These are phyloP conservation scores for Phenacoccus solenopsis DNA, from an alignment of 1,140 invertebrate species.

Conservation along the genomic window DNA sequence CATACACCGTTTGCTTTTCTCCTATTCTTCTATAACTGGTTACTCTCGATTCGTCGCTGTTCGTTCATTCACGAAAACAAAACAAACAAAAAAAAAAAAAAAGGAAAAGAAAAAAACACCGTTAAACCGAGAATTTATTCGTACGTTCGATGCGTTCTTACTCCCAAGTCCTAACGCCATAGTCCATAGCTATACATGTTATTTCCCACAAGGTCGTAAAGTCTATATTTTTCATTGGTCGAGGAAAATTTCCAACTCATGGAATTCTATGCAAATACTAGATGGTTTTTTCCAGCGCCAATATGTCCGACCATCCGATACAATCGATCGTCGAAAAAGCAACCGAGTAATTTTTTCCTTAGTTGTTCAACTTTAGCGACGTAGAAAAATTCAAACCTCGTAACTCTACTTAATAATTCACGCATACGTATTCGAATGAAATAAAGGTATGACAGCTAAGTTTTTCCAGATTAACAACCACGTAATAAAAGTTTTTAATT, in stretches of 20 bases:
- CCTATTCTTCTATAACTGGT: neutral
- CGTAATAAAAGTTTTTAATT: neutral
- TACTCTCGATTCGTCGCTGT: neutral
- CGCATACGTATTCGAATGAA: neutral
- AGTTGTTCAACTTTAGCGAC: neutral
- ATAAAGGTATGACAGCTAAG: neutral
- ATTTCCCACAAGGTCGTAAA: neutral
- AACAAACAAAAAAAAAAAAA: too few species aligned
- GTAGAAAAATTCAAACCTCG: neutral
- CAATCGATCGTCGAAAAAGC: too few species aligned
- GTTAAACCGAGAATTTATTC: constrained; percentile 8
- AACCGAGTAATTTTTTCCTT: neutral
- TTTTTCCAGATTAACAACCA: neutral
- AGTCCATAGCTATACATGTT: too few species aligned
- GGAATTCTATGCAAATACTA: neutral
- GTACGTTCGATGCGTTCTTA: too few species aligned
- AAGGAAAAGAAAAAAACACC: too few species aligned
- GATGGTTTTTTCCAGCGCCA: too few species aligned
- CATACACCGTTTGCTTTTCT: constrained; percentile 4
- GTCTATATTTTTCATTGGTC: neutral
- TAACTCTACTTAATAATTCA: neutral
- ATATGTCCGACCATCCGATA: too few species aligned
- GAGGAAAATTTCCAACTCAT: neutral
- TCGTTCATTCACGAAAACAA: neutral
- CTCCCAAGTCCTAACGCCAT: neutral